Percentiles rank a stretch among this genome's conserved stretches.
Conservation (phyloP, 2,113 vertebrate species). For the Nerophis ophidion region DNA sequence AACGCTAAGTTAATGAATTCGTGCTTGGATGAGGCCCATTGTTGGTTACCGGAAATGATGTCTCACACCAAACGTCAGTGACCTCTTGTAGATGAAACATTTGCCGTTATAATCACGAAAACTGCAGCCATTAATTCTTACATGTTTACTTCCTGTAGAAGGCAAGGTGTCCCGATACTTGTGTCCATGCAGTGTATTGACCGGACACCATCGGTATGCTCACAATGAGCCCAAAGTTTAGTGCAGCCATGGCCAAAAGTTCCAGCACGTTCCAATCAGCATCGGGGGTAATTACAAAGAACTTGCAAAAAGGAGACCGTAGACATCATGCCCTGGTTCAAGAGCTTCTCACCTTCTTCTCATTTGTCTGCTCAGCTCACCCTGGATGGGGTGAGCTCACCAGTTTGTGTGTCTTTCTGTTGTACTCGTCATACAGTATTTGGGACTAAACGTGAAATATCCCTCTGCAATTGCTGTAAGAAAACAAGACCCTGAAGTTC, state of each 20-base stretch:
- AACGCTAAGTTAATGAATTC: background rate
- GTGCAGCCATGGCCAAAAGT: conserved; percentile 9
- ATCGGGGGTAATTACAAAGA: background rate
- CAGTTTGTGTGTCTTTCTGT: conserved; percentile 68
- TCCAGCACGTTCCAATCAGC: background rate
- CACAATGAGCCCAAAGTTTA: conserved; percentile 16
- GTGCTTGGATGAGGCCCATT: background rate
- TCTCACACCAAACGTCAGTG: too few relatives aligned
- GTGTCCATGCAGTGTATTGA: too few relatives aligned
- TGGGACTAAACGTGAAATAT: conserved; percentile 70
- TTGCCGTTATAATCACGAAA: background rate
- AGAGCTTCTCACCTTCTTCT: conserved; percentile 67
- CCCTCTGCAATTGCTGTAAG: conserved; percentile 70
- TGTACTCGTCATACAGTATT: conserved; percentile 67
- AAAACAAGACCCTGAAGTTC: conserved; percentile 63
- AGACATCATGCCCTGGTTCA: conserved; percentile 68
- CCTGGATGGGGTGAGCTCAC: conserved; percentile 61
- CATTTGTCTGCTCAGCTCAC: conserved; percentile 64
- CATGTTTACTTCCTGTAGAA: background rate
- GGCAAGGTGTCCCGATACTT: background rate
- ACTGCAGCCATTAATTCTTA: too few relatives aligned
- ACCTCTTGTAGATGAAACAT: too few relatives aligned
- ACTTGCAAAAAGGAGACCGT: conserved; percentile 45
- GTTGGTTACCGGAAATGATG: too few relatives aligned
- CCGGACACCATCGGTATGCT: background rate